A percentile compares a stretch with the other conserved stretches of the same genome.
Conservation (phyloP, 2,113 vertebrate genomes). For the Malaclemys terrapin region DNA sequence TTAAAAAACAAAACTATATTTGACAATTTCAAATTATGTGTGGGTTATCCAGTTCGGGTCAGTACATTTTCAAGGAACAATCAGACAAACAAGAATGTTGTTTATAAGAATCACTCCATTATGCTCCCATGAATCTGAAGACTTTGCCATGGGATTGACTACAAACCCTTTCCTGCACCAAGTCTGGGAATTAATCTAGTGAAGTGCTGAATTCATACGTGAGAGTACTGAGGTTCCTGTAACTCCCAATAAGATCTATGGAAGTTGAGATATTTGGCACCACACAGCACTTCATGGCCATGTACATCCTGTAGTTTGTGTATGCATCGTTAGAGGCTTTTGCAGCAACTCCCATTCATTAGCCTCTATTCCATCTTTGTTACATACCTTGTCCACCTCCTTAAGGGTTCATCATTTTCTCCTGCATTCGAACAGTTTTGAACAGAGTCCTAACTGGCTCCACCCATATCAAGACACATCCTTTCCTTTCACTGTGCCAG, state of each 20-base stretch:
- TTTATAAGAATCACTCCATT: neutral
- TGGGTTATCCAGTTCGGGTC: neutral
- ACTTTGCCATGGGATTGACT: neutral
- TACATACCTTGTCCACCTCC: neutral
- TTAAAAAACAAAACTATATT: constrained; percentile 23
- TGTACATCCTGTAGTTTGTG: neutral
- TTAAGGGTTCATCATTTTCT: neutral
- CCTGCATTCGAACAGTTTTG: neutral
- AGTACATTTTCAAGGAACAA: constrained; percentile 12
- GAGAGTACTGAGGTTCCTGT: neutral
- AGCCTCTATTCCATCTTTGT: neutral
- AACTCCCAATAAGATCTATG: neutral
- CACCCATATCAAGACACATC: too few species aligned
- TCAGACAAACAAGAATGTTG: neutral
- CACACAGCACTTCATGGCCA: neutral
- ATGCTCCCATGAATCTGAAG: neutral
- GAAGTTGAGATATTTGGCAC: neutral
- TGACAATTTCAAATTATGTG: constrained; percentile 9
- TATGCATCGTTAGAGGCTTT: neutral
- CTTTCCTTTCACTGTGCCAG: neutral
- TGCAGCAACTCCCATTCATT: neutral
- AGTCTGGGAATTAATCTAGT: neutral
- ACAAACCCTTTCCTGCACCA: neutral
- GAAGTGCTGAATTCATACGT: neutral
- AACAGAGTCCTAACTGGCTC: neutral